Evolutionary conservation across 2,113 vertebrate genomes (phyloP), one percentile per base, ranked within the genome.

Genomic region (Butorides virescens): DNA sequence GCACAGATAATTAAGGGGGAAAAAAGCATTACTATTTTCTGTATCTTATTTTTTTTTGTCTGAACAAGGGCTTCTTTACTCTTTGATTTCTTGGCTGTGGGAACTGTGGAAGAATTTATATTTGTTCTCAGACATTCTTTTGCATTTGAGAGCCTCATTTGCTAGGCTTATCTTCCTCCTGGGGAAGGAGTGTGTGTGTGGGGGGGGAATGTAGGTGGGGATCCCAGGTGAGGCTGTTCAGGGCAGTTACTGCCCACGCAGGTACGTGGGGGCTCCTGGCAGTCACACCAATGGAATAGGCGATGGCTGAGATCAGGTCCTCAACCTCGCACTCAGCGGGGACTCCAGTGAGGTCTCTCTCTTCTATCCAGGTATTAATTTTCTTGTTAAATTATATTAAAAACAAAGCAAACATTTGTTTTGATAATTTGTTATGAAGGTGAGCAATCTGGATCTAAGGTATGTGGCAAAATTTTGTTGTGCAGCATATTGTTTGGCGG

Each of bases 31-130:
- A 52, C 9, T 39, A 1, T 36, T 76, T 89, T 39, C 4, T 79
- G 1, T 14, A 7, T 19, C 2, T 62, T 36, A 0, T 16, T 44
- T 44, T 44, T 44, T 89, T 61, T 47, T 3, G 1, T 22, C 39
- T 61, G 5, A 84, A 50, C 11, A 75, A 55, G 11, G 8, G 1
- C 13, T 65, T 63, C 12, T 81, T 72, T 75, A 66, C 25, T n/a
- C 19, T 72, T 80, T 76, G 46, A 47, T 90, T 93, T 77, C 16
- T 34, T 62, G 14, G 19, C 44, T 50, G 11, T 8, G n/a, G 66
- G 73, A 58, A 37, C 22, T 10, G 12, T 37, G 25, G 27, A 83
- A 73, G 27, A 73, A 27, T 52, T 84, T 77, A 27, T 1, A 10
- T 61, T 75, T 85, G 8, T 65, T 68, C 34, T 94, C 13, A 22